These are phyloP conservation scores for Cryptotermes secundus DNA, from an alignment of 1,140 invertebrate genomes.

Conservation along the genomic window DNA sequence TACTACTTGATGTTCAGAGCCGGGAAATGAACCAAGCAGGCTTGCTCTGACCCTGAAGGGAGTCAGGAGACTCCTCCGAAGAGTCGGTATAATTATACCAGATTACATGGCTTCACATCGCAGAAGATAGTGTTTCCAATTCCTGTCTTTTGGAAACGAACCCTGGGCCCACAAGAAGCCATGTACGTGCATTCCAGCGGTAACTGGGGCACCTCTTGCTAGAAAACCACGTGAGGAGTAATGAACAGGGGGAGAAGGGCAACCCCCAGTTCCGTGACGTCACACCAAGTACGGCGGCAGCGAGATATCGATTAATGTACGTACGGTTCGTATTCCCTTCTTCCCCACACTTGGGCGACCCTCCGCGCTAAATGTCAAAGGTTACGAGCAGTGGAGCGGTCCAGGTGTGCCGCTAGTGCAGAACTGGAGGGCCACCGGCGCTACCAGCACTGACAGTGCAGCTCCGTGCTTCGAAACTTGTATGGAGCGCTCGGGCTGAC, in stretches of 20 bases:
- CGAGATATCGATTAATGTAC: not conserved
- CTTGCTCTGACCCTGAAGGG: no score
- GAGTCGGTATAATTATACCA: no score
- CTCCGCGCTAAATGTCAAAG: not conserved
- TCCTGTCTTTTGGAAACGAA: no score
- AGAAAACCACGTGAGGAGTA: not conserved
- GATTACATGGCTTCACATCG: no score
- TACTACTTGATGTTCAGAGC: no score
- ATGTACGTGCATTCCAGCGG: no score
- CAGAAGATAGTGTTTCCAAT: no score
- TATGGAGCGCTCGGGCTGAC: not conserved
- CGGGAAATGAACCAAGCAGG: no score
- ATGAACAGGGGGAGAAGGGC: not conserved
- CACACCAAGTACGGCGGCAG: conserved; percentile 2
- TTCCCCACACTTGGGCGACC: not conserved
- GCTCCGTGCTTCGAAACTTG: not conserved
- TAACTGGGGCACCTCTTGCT: no score
- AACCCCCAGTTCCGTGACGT: not conserved
- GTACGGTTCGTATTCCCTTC: not conserved
- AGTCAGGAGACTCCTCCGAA: no score
- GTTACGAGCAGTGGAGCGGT: not conserved
- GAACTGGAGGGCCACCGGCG: not conserved
- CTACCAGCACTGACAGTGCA: not conserved
- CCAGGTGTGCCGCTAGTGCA: not conserved
- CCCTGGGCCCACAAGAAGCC: no score